Evolutionary conservation across 1,140 invertebrate genomes (phyloP).

Genomic region (Arion vulgaris): DNA sequence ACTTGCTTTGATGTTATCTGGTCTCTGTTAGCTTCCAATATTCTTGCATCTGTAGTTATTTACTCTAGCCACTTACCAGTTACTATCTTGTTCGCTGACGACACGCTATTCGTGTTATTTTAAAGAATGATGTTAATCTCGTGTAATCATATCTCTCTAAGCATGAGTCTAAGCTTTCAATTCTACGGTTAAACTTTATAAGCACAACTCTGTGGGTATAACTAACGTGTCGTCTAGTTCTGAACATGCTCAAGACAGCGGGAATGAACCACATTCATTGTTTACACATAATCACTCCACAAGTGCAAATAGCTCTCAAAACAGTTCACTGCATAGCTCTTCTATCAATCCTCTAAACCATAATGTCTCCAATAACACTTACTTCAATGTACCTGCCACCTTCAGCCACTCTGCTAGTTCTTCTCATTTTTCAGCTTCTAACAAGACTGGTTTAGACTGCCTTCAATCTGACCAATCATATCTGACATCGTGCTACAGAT

Average conservation of each 20-base stretch:
- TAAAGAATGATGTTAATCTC: too few species aligned
- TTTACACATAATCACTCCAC: background rate
- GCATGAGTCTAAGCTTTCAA: too few species aligned
- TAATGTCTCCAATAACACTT: constrained; percentile 24
- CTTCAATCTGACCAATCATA: too few species aligned
- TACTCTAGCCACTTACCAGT: too few species aligned
- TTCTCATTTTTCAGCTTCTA: constrained; percentile 56
- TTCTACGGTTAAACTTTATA: background rate
- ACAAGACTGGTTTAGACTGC: background rate
- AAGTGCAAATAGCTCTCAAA: constrained; percentile 3
- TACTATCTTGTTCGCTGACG: too few species aligned
- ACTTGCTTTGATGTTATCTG: too few species aligned
- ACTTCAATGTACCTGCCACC: constrained; percentile 19
- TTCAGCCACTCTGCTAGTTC: constrained; percentile 57
- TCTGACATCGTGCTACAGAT: too few species aligned
- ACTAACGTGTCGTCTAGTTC: background rate
- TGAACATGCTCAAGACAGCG: background rate
- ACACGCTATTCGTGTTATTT: too few species aligned
- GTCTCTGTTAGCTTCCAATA: too few species aligned
- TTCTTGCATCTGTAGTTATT: too few species aligned
- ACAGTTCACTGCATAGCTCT: background rate
- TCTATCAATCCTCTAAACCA: background rate
- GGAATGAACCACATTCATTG: background rate
- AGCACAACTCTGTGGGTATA: background rate
- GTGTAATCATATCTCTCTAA: too few species aligned